Percentiles rank a stretch among this genome's conserved stretches.
Conservation (phyloP, 1,140 invertebrate genomes). For the Drosophila kepulauana region DNA sequence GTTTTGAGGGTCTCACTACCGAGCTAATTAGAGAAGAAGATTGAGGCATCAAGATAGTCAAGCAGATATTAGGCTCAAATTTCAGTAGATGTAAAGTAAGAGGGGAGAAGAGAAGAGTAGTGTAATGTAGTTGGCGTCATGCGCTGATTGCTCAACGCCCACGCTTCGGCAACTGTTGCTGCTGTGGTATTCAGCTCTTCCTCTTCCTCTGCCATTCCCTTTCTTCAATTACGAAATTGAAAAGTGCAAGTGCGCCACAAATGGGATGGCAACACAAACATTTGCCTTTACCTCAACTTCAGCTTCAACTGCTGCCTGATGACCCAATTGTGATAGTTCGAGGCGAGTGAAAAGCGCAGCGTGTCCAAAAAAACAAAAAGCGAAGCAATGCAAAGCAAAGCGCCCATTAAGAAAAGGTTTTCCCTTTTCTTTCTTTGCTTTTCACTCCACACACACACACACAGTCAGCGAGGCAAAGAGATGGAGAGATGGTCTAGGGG, state of each 20-base stretch:
- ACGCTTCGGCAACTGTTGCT: conserved; percentile 63
- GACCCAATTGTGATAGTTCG: conserved; percentile 71
- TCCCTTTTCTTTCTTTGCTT: conserved; percentile 39
- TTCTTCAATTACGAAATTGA: conserved; percentile 64
- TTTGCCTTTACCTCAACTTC: conserved; percentile 27
- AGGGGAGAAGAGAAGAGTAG: neutral
- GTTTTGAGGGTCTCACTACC: neutral
- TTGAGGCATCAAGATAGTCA: conserved; percentile 5
- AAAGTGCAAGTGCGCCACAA: conserved; percentile 75
- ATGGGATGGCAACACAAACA: conserved; percentile 26
- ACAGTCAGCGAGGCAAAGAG: neutral
- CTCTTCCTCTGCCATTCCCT: conserved; percentile 15
- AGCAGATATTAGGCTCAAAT: conserved; percentile 5
- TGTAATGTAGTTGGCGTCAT: conserved; percentile 54
- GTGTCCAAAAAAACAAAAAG: conserved; percentile 30
- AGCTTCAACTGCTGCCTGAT: conserved; percentile 38
- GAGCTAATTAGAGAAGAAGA: conserved; percentile 13
- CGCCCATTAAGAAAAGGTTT: conserved; percentile 37
- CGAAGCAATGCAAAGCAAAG: neutral
- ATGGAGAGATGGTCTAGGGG: neutral
- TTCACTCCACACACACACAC: too few relatives aligned
- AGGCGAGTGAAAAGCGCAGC: conserved; percentile 55
- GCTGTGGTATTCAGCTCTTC: conserved; percentile 6
- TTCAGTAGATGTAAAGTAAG: conserved; percentile 2
- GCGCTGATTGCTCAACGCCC: conserved; percentile 74